A percentile compares a stretch with the other conserved stretches of the same genome.
Conservation (phyloP, 1,140 invertebrate species). For the Drosophila azteca region DNA sequence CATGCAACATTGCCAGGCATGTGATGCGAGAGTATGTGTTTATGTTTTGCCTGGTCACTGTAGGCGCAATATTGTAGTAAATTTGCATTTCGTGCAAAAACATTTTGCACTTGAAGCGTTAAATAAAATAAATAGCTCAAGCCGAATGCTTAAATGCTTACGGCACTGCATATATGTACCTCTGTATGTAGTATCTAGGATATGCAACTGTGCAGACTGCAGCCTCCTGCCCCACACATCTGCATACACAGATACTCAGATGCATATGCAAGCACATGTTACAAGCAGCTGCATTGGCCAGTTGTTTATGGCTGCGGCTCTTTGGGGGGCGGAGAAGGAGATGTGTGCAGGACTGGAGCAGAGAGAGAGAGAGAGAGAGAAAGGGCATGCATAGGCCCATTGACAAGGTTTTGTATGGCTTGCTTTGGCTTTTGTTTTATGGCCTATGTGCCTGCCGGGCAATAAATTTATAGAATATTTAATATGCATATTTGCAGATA, state of each 20-base stretch:
- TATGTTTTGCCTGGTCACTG: conserved; percentile 8
- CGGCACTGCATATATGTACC: conserved; percentile 20
- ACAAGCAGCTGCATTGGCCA: conserved; percentile 54
- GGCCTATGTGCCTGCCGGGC: conserved; percentile 51
- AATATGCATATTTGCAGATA: conserved; percentile 75
- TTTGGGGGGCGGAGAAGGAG: not conserved
- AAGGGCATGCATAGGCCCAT: conserved; percentile 30
- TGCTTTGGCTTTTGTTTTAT: conserved; percentile 60
- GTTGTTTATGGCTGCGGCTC: conserved; percentile 57
- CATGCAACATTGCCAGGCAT: conserved; percentile 18
- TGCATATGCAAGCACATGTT: conserved; percentile 49
- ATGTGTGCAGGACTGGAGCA: not conserved
- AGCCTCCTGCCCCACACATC: conserved; percentile 1
- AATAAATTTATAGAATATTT: conserved; percentile 76
- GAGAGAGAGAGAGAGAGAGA: conserved; percentile 9
- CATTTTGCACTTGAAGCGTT: conserved; percentile 53
- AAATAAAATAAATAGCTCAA: conserved; percentile 59
- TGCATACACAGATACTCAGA: conserved; percentile 10
- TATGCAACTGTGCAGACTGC: conserved; percentile 12
- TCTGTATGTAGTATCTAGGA: conserved; percentile 8
- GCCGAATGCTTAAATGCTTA: conserved; percentile 55
- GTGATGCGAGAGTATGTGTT: conserved; percentile 6
- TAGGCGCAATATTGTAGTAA: conserved; percentile 23
- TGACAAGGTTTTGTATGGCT: conserved; percentile 56
- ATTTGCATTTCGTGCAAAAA: conserved; percentile 47